Evolutionary conservation across 2,888 invertebrate species (phyloP).

Genomic region (Troides helena): DNA sequence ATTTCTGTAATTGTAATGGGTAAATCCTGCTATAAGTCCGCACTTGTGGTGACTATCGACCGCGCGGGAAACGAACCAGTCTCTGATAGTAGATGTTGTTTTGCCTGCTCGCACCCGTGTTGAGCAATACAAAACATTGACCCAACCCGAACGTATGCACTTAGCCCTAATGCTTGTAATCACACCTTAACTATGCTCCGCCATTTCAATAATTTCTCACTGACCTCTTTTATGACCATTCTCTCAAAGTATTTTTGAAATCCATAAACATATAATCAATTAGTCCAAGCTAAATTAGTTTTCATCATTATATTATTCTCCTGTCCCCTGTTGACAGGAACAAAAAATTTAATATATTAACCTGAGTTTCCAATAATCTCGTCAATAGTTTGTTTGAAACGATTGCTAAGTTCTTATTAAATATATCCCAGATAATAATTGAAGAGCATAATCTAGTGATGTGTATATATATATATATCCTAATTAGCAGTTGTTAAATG

Average conservation of each 20-base stretch:
- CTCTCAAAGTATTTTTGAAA: background rate
- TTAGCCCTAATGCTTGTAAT: constrained; percentile 11
- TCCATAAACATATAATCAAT: too few species aligned
- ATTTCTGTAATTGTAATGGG: background rate
- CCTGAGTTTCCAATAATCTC: too few species aligned
- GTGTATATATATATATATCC: too few species aligned
- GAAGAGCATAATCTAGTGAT: too few species aligned
- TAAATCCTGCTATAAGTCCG: background rate
- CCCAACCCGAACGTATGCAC: constrained; percentile 1
- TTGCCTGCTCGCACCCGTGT: constrained; percentile 1
- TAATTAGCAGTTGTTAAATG: too few species aligned
- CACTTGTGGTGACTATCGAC: background rate
- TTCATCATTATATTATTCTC: too few species aligned
- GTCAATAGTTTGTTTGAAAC: too few species aligned
- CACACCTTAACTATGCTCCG: background rate
- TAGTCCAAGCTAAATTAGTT: too few species aligned
- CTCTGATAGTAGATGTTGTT: constrained; percentile 7
- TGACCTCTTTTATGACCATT: background rate
- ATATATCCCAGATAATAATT: too few species aligned
- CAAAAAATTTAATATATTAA: too few species aligned
- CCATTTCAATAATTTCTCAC: background rate
- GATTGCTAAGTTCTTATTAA: too few species aligned
- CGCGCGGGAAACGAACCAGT: constrained; percentile 10
- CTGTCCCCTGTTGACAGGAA: too few species aligned
- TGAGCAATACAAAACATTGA: constrained; percentile 3